Conservation (phyloP, 2,113 vertebrate genomes). For the Saguinus imperator region DNA sequence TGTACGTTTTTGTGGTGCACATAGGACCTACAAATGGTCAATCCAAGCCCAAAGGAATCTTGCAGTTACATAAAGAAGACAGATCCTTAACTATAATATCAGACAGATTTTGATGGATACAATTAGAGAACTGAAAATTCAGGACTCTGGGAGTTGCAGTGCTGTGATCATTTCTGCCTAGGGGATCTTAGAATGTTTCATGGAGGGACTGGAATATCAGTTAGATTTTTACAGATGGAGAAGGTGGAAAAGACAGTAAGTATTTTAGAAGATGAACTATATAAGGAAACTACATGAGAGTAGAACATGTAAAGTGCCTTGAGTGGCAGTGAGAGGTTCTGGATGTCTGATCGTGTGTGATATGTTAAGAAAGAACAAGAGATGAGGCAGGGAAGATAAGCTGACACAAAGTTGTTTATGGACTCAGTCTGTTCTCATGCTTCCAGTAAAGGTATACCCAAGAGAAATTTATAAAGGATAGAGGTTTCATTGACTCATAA, state of each 20-base stretch:
- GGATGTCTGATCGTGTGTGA: background rate
- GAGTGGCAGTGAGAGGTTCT: background rate
- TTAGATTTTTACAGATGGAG: background rate
- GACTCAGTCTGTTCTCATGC: no score
- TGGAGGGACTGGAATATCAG: background rate
- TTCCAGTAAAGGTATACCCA: no score
- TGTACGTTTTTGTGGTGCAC: background rate
- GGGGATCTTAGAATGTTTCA: background rate
- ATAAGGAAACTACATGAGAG: background rate
- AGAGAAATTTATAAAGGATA: no score
- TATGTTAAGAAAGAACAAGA: background rate
- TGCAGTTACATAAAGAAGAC: background rate
- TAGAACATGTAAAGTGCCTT: background rate
- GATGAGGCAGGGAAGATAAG: background rate
- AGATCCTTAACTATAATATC: background rate
- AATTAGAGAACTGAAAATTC: background rate
- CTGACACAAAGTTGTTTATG: no score
- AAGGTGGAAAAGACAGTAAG: background rate
- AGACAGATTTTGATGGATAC: background rate
- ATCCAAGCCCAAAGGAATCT: background rate
- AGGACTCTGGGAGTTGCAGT: background rate
- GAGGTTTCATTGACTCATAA: no score
- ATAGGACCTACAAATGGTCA: background rate
- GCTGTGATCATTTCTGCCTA: background rate
- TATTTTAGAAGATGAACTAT: background rate